These are phyloP conservation scores for Stenoptilia bipunctidactyla DNA, from an alignment of 2,888 invertebrate genomes.

Conservation along the genomic window DNA sequence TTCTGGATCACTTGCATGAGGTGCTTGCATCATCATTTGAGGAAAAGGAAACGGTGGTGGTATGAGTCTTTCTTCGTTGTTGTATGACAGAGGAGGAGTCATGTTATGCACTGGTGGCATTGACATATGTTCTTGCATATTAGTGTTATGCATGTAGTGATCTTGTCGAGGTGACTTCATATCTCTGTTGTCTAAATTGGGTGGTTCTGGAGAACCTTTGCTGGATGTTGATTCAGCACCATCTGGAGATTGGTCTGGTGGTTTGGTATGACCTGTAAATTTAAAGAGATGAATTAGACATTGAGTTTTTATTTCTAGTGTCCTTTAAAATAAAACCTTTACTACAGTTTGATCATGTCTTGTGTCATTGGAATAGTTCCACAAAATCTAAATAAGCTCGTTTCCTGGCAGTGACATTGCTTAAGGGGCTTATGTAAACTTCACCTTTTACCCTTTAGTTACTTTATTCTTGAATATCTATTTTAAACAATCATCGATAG, in stretches of 20 bases:
- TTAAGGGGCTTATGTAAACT: too few species aligned
- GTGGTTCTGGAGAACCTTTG: slow-evolving; percentile 51
- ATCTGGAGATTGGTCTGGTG: slow-evolving; percentile 56
- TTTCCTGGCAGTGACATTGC: too few species aligned
- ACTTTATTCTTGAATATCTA: too few species aligned
- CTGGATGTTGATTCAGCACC: slow-evolving; percentile 50
- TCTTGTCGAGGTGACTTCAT: slow-evolving; percentile 48
- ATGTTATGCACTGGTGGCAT: slow-evolving; percentile 32
- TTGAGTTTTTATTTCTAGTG: too few species aligned
- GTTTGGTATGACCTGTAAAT: slow-evolving; percentile 49
- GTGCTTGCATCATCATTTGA: slow-evolving; percentile 39
- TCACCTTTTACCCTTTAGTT: too few species aligned
- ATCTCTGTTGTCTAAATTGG: slow-evolving; percentile 38
- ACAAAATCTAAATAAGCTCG: background rate
- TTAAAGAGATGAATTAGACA: too few species aligned
- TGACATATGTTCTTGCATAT: slow-evolving; percentile 28
- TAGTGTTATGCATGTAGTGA: slow-evolving; percentile 39
- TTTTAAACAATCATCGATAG: too few species aligned
- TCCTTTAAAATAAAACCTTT: too few species aligned
- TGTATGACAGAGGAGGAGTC: slow-evolving; percentile 36
- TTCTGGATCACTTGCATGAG: slow-evolving; percentile 44
- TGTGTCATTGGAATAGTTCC: background rate
- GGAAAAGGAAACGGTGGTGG: slow-evolving; percentile 47
- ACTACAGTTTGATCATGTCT: too few species aligned
- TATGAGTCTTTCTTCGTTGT: slow-evolving; percentile 44